Evolutionary conservation across 2,797 vertebrate species (phyloP).

Genomic region (Gorsachius magnificus): DNA sequence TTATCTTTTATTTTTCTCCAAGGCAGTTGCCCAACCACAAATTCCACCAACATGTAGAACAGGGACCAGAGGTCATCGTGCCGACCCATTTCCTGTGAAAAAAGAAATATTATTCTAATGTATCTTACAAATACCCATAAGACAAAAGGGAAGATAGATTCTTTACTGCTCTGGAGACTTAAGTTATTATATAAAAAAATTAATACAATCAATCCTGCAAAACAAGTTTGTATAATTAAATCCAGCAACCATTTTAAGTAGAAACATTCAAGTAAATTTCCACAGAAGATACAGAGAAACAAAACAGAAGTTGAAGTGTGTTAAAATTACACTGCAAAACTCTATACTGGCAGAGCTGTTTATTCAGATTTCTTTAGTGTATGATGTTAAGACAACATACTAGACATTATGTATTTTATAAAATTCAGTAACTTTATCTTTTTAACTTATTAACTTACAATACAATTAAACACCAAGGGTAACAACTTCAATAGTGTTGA

Average conservation of each 20-base stretch:
- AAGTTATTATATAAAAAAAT: constrained; percentile 4
- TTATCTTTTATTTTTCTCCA: constrained; percentile 99
- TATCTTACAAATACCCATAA: background rate
- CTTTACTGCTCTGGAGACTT: background rate
- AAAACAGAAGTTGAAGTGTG: background rate
- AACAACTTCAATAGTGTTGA: too few relatives aligned
- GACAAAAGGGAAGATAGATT: background rate
- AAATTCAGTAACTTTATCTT: background rate
- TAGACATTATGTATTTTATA: background rate
- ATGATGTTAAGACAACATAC: background rate
- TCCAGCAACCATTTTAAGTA: background rate
- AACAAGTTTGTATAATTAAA: background rate
- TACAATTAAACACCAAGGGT: background rate
- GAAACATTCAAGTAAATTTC: background rate
- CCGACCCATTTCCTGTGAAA: constrained; percentile 94
- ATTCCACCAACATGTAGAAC: constrained; percentile 99
- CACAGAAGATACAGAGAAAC: background rate
- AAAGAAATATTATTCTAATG: constrained; percentile 48
- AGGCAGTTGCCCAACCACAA: constrained; percentile 94
- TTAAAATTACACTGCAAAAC: background rate
- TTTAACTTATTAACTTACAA: background rate
- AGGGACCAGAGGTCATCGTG: constrained; percentile 99
- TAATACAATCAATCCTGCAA: background rate
- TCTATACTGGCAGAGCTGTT: background rate
- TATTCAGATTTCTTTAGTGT: background rate